Evolutionary conservation across 2,797 vertebrate species (phyloP).

Genomic region (Arrhamphus sclerolepis): DNA sequence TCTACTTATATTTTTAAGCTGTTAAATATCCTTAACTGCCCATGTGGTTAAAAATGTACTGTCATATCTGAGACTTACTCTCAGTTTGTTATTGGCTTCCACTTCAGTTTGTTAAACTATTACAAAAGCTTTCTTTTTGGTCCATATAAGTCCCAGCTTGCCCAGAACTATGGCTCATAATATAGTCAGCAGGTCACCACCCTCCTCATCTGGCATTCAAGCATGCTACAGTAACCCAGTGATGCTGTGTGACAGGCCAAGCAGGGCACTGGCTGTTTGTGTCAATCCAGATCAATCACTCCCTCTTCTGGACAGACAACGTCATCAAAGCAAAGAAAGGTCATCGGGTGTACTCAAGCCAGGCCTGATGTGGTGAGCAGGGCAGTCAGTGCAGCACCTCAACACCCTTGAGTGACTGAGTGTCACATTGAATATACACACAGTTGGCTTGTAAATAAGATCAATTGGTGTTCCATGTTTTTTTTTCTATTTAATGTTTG

Average conservation of each 20-base stretch:
- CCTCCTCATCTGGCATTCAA: slow-evolving; percentile 78
- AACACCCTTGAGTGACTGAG: slow-evolving; percentile 61
- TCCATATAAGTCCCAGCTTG: slow-evolving; percentile 31
- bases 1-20: too few species aligned
- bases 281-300: slow-evolving; percentile 83
- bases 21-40: too few species aligned
- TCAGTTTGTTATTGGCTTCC: too few species aligned
- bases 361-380: slow-evolving; percentile 56
- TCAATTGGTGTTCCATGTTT: not conserved
- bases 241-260: slow-evolving; percentile 80
- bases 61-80: too few species aligned
- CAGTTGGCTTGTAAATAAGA: slow-evolving; percentile 10
- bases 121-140: slow-evolving; percentile 10
- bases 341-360: slow-evolving; percentile 67
- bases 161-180: slow-evolving; percentile 40
- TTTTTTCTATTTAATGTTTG: slow-evolving; percentile 1
- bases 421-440: slow-evolving; percentile 31
- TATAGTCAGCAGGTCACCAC: slow-evolving; percentile 59
- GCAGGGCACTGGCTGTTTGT: slow-evolving; percentile 79
- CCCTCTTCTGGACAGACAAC: slow-evolving; percentile 78
- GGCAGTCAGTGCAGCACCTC: slow-evolving; percentile 62
- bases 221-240: slow-evolving; percentile 77
- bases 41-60: too few species aligned
- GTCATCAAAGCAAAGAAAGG: slow-evolving; percentile 75
- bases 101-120: not conserved